Base-by-base conservation (phyloP, 2,888 invertebrate genomes). In the Clostera curtula region DNA sequence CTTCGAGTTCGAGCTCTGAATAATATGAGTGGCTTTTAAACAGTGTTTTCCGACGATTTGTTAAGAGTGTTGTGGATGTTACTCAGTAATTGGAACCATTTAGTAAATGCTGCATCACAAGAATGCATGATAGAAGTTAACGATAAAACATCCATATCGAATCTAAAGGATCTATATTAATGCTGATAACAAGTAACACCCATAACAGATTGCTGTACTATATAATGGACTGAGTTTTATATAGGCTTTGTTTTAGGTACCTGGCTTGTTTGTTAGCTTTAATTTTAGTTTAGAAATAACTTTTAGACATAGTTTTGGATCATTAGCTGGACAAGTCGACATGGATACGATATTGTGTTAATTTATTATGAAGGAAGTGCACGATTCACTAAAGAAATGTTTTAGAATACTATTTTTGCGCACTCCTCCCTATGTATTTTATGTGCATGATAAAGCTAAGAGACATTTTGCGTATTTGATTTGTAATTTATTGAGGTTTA, bases 171-270 rank as follows among this genome's bases (percentile, higher is more conserved):
- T n/a, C n/a, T n/a, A n/a, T n/a, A n/a, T n/a, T n/a, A n/a, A n/a
- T n/a, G n/a, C n/a, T n/a, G n/a, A n/a, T n/a, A n/a, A n/a, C n/a
- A n/a, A n/a, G n/a, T n/a, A n/a, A n/a, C n/a, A n/a, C n/a, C n/a
- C n/a, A n/a, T n/a, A n/a, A n/a, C n/a, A n/a, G 34, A 14, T 30
- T 31, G 25, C 36, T 36, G 29, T 43, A 45, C 48, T 45, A 43
- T 48, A 37, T 34, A 26, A 48, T 46, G 48, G 60, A 71, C 68
- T 70, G 68, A 67, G 34, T 49, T 67, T 59, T 63, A 40, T 59
- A 43, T 56, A 59, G 59, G 56, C 44, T 61, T 62, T 65, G 49
- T 57, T 56, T 63, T 60, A 63, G 58, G 69, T 67, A 70, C 61
- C 64, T 68, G 61, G 46, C 56, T 51, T 49, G 54, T 53, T 61